Conservation (phyloP, 2,888 invertebrate species). For the Ctena decussata region DNA sequence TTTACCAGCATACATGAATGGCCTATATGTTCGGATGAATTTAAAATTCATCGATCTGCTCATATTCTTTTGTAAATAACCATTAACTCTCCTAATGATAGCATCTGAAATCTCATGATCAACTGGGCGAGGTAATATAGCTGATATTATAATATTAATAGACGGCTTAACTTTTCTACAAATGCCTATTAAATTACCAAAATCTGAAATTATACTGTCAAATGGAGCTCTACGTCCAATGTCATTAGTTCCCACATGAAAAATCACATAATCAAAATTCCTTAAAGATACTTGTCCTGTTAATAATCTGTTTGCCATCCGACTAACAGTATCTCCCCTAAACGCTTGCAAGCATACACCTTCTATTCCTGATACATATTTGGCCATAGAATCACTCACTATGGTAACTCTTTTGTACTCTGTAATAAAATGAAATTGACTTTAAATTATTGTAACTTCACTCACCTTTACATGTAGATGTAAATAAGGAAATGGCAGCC, state of each 20-base stretch:
- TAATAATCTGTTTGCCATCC: too few relatives aligned
- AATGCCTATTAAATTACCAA: background rate
- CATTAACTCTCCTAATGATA: background rate
- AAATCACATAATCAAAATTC: background rate
- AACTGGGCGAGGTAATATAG: background rate
- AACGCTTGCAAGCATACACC: background rate
- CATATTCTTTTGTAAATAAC: background rate
- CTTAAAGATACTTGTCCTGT: too few relatives aligned
- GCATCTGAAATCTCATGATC: background rate
- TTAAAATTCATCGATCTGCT: background rate
- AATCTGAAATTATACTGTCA: too few relatives aligned
- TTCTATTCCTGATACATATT: background rate
- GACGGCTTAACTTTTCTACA: background rate
- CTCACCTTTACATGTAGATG: too few relatives aligned
- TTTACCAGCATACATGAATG: background rate
- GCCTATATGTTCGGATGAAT: background rate
- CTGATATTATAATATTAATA: background rate
- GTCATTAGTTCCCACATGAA: background rate
- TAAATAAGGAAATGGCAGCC: background rate
- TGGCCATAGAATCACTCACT: background rate
- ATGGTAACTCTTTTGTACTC: background rate
- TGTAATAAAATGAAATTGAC: background rate
- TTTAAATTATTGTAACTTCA: background rate
- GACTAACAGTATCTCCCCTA: too few relatives aligned
- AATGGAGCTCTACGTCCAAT: background rate